A percentile compares a stretch with the other conserved stretches of the same genome.
Evolutionary conservation across 2,888 invertebrate species (phyloP).

Genomic region (Scelioninae gen. 1): DNA sequence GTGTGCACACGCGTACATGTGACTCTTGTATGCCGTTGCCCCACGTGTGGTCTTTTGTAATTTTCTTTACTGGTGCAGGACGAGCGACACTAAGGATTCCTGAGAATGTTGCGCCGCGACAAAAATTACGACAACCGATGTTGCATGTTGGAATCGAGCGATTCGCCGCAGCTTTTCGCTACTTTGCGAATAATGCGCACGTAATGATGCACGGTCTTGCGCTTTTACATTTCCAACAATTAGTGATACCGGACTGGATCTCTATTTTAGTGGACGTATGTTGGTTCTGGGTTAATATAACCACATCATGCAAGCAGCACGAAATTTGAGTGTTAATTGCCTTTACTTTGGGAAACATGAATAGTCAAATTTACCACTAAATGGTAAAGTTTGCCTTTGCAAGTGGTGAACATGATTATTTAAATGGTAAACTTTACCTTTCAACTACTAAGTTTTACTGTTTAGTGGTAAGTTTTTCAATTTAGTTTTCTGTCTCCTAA

Average conservation of each 20-base stretch:
- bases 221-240: conserved; percentile 44
- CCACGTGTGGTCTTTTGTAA: conserved; percentile 79
- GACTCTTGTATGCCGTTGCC: conserved; percentile 72
- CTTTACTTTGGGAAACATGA: too few species aligned
- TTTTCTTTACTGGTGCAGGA: conserved; percentile 74
- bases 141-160: conserved; percentile 34
- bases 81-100: conserved; percentile 66
- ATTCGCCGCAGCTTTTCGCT: conserved; percentile 35
- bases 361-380: too few species aligned
- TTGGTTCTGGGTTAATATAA: too few species aligned
- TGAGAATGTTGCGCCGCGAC: conserved; percentile 60
- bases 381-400: too few species aligned
- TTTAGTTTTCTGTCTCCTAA: too few species aligned
- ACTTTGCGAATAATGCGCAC: conserved; percentile 39
- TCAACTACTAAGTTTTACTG: too few species aligned
- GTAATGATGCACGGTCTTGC: conserved; percentile 34
- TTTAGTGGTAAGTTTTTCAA: too few species aligned
- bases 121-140: conserved; percentile 57
- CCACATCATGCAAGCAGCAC: too few species aligned
- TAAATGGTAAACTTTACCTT: too few species aligned
- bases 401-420: too few species aligned
- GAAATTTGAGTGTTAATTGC: too few species aligned
- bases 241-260: conserved; percentile 8
- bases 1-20: conserved; percentile 64
- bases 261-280: background rate